Conservation (phyloP, 2,113 vertebrate species). For the Callospermophilus lateralis region DNA sequence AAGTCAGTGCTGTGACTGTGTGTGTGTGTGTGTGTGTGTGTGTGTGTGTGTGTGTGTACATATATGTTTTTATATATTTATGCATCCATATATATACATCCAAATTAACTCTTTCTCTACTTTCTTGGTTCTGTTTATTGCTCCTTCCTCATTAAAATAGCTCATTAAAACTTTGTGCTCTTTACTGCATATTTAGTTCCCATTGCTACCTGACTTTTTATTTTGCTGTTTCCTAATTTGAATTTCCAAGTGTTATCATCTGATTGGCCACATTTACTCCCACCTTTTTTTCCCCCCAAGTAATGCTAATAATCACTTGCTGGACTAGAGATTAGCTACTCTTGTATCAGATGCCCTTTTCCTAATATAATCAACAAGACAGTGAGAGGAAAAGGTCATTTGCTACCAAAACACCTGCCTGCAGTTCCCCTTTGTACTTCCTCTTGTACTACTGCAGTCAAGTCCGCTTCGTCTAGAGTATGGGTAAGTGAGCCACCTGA, state of each 20-base stretch:
- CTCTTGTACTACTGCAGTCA: background rate
- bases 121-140: background rate
- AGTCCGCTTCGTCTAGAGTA: background rate
- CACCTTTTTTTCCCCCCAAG: background rate
- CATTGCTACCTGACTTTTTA: background rate
- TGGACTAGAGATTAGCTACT: background rate
- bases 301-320: background rate
- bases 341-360: background rate
- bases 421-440: background rate
- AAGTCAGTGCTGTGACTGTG: background rate
- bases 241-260: background rate
- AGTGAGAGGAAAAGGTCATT: background rate
- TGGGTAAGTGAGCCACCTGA: background rate
- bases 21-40: rapidly evolving
- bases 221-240: conserved; percentile 12
- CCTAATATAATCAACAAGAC: background rate
- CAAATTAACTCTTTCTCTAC: background rate
- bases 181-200: background rate
- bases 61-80: rapidly evolving
- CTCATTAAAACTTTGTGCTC: background rate
- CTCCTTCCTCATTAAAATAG: background rate
- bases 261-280: background rate
- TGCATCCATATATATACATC: background rate
- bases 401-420: background rate
- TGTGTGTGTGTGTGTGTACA: background rate